Evolutionary conservation across 2,888 invertebrate species (phyloP).

Genomic region (Pelosia muscerda): DNA sequence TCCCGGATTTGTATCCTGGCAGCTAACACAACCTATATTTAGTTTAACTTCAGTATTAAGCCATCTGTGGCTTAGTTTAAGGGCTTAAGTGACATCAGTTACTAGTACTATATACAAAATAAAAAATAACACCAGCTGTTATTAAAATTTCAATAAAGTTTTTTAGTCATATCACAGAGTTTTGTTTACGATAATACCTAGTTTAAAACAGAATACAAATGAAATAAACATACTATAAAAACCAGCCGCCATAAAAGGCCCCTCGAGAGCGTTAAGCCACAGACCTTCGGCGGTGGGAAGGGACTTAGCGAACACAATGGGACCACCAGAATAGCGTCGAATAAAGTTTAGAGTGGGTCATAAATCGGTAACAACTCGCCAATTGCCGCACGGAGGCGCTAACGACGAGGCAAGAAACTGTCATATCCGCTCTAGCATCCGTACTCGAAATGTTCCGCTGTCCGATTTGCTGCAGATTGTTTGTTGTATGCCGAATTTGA

Average conservation of each 20-base stretch:
- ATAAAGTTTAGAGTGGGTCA: slow-evolving; percentile 82
- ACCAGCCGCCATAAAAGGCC: slow-evolving; percentile 73
- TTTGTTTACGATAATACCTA: slow-evolving; percentile 70
- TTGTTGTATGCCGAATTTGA: slow-evolving; percentile 21
- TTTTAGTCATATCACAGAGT: slow-evolving; percentile 55
- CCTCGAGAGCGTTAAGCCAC: slow-evolving; percentile 70
- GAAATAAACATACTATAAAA: slow-evolving; percentile 76
- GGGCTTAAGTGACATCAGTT: too few relatives aligned
- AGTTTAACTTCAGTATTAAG: too few relatives aligned
- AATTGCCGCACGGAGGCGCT: slow-evolving; percentile 85
- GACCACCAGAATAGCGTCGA: slow-evolving; percentile 83
- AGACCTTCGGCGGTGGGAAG: slow-evolving; percentile 60
- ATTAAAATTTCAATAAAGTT: slow-evolving; percentile 35
- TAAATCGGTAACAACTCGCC: slow-evolving; percentile 84
- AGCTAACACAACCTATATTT: too few relatives aligned
- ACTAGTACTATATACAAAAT: neutral
- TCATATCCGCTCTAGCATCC: slow-evolving; percentile 84
- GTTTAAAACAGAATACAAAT: slow-evolving; percentile 72
- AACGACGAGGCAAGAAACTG: slow-evolving; percentile 75
- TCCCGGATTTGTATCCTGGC: too few relatives aligned
- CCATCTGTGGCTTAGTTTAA: too few relatives aligned
- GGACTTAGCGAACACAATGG: slow-evolving; percentile 79
- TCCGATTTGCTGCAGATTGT: slow-evolving; percentile 50
- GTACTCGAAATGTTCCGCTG: slow-evolving; percentile 76
- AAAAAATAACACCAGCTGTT: slow-evolving; percentile 21